Base-by-base conservation (phyloP, 2,113 vertebrate genomes). In the Ctenodactylus gundi region DNA sequence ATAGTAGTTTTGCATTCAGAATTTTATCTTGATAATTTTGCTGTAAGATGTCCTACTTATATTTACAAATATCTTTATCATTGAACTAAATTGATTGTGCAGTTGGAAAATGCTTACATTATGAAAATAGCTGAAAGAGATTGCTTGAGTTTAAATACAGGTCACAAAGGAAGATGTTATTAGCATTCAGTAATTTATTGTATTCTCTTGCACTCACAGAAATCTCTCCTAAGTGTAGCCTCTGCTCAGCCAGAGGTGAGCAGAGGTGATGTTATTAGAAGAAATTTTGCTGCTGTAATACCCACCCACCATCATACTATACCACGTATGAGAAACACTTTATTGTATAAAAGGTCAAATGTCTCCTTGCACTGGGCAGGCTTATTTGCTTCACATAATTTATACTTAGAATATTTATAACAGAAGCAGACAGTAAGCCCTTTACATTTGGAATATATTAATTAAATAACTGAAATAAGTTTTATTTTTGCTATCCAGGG, bases 71-170 rank as follows among this genome's bases (percentile, higher is more conserved):
- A 81, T 65, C 23, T 84, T 93, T 51, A 64, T 92, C 86, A 57
- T 6, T 36, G 14, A 6, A 72, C 17, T 68, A 49, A 34, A 89
- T 34, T 60, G 80, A 80, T 87, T 86, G 21, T 84, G 14, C 13
- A 39, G 21, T 94, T 93, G 75, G 13, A 75, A 95, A 84, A 31
- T 96, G 13, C 34, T 83, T 91, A 76, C 3, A 39, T 41, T 94
- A 60, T 80, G 29, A 95, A 58, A 85, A 73, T 39, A 92, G 5
- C 27, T 90, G 51, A 83, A 85, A 81, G 73, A 7, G 70, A 72
- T 70, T 58, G 34, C 36, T 81, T 81, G 29, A 85, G 6, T 57
- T 78, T 83, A 82, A 46, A 82, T 39, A 81, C 25, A 27, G n/a
- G 29, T 73, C 29, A 62, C 14, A 78, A 7, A 82, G 44, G 1